These are phyloP conservation scores for Spilarctia lutea DNA, from an alignment of 2,888 invertebrate species.

Conservation along the genomic window DNA sequence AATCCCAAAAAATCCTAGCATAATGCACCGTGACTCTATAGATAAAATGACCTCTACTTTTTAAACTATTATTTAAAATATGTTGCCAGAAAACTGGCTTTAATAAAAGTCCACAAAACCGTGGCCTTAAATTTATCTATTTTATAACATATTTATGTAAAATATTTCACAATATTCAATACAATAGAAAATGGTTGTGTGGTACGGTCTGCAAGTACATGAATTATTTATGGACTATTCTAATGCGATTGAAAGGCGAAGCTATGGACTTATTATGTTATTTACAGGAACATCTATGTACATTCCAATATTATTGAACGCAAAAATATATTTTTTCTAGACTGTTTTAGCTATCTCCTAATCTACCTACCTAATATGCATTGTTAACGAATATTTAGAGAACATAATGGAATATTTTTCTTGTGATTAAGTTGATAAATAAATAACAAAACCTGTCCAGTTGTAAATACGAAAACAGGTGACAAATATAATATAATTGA, in stretches of 20 bases:
- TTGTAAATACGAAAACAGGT: not conserved
- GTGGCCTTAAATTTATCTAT: not conserved
- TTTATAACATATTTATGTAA: constrained; percentile 35
- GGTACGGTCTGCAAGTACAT: constrained; percentile 39
- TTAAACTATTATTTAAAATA: not conserved
- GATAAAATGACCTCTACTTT: not conserved
- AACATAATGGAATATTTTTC: not conserved
- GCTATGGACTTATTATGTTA: not conserved
- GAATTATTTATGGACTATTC: constrained; percentile 38
- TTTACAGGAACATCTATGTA: not conserved
- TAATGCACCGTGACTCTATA: not conserved
- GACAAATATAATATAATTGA: not conserved
- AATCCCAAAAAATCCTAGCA: not conserved
- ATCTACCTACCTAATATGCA: not conserved
- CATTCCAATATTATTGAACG: not conserved
- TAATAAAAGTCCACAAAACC: not conserved
- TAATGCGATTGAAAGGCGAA: constrained; percentile 26
- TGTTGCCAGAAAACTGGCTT: not conserved
- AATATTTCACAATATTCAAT: constrained; percentile 36
- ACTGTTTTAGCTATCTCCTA: not conserved
- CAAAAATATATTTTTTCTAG: not conserved
- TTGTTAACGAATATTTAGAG: not conserved
- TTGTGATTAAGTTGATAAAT: not conserved
- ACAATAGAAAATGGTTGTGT: constrained; percentile 33
- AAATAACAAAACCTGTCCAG: not conserved